Evolutionary conservation across 2,113 vertebrate genomes (phyloP).

Genomic region (Orcinus orca): DNA sequence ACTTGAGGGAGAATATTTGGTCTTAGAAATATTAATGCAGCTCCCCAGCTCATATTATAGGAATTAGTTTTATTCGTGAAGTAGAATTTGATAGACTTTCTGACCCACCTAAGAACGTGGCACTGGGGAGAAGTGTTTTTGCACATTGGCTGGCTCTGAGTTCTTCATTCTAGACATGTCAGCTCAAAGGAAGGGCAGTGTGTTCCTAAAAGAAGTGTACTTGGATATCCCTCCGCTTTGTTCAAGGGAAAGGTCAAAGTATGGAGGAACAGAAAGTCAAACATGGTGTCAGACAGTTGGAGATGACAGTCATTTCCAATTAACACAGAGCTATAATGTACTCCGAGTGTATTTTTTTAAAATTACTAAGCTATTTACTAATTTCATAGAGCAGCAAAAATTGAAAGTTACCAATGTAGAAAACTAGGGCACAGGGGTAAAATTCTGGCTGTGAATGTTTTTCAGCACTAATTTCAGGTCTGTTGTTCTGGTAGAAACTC

Average conservation of each 20-base stretch:
- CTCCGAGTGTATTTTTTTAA: neutral
- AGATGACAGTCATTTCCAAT: neutral
- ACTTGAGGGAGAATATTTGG: conserved; percentile 62
- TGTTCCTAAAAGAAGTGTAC: neutral
- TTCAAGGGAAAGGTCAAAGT: neutral
- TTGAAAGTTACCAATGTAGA: neutral
- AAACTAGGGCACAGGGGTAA: neutral
- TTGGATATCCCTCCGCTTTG: neutral
- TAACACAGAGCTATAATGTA: neutral
- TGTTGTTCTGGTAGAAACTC: neutral
- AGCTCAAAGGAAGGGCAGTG: neutral
- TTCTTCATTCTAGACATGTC: conserved; percentile 44
- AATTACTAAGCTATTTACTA: neutral
- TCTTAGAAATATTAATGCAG: conserved; percentile 63
- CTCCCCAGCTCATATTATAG: conserved; percentile 43
- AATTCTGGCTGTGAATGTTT: neutral
- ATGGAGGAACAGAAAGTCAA: neutral
- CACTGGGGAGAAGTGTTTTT: neutral
- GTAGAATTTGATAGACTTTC: conserved; percentile 58
- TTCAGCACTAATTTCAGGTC: neutral
- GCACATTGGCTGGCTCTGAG: neutral
- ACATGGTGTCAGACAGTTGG: neutral
- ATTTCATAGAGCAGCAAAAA: conserved; percentile 21
- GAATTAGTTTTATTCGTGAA: conserved; percentile 62
- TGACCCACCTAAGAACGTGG: conserved; percentile 20